phyloP scores from a whole-genome alignment of 2,888 invertebrate genomes.

The Eupithecia insigniata region DNA sequence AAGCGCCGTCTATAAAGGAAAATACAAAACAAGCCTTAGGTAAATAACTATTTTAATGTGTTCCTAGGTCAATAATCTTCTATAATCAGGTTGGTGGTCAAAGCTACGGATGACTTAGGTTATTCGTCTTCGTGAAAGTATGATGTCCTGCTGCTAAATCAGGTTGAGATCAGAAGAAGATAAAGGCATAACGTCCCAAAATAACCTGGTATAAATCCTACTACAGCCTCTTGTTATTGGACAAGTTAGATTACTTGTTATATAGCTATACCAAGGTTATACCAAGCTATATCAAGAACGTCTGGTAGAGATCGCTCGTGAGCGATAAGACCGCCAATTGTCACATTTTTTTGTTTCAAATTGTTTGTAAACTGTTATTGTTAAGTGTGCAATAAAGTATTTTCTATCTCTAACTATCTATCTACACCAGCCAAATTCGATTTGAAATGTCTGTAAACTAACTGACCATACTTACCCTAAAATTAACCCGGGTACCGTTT shows the following conservation, averaged over 20 bases:
- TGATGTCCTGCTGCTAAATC: neutral
- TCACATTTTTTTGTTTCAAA: no score
- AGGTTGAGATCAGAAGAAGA: neutral
- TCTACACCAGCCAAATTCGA: neutral
- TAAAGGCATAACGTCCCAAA: neutral
- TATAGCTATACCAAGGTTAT: no score
- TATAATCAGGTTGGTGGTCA: neutral
- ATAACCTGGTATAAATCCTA: neutral
- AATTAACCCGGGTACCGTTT: neutral
- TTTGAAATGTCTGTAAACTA: neutral
- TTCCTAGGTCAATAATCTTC: neutral
- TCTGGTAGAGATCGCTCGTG: no score
- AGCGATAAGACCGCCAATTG: no score
- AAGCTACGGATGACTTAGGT: neutral
- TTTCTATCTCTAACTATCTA: no score
- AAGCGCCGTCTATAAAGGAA: slow-evolving; percentile 50
- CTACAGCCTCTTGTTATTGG: neutral
- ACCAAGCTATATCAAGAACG: no score
- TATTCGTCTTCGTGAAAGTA: neutral
- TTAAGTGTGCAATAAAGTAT: no score
- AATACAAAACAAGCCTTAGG: neutral
- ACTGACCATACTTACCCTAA: neutral
- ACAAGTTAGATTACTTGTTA: no score
- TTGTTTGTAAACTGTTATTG: no score
- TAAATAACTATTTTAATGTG: neutral